These are phyloP conservation scores for Cavia aperea DNA, from an alignment of 2,113 vertebrate genomes.

Conservation along the genomic window DNA sequence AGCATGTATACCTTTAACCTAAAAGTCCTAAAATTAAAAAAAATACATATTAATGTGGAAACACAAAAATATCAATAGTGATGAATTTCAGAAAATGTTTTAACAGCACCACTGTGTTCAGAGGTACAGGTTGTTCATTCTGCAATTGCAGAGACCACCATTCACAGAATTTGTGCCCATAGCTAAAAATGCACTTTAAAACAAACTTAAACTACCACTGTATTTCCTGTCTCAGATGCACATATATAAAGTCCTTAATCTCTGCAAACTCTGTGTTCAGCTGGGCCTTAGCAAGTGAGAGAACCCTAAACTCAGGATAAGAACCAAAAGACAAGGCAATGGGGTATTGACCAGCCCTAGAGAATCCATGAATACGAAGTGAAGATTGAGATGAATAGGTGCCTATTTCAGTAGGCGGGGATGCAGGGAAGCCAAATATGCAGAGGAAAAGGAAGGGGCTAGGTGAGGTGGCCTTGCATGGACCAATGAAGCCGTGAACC, in stretches of 20 bases:
- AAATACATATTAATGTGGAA: neutral
- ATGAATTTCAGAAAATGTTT: conserved; percentile 29
- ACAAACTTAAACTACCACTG: neutral
- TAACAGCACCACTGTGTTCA: neutral
- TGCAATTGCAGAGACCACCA: neutral
- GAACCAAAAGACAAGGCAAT: neutral
- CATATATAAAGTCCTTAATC: neutral
- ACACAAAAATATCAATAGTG: neutral
- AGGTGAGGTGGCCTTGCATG: neutral
- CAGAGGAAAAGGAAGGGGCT: neutral
- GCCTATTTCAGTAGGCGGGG: neutral
- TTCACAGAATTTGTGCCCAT: neutral
- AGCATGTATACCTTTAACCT: neutral
- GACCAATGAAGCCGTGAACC: neutral
- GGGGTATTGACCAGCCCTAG: neutral
- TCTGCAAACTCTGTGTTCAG: neutral
- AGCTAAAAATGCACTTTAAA: neutral
- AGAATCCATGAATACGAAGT: neutral
- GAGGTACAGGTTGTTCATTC: neutral
- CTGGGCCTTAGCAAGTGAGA: neutral
- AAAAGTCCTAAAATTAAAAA: neutral
- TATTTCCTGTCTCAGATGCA: conserved; percentile 10
- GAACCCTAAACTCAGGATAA: neutral
- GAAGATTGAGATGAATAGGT: neutral
- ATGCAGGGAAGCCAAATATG: neutral